A percentile compares a stretch with the other conserved stretches of the same genome.
These are phyloP conservation scores for Osmerus eperlanus DNA, from an alignment of 2,113 vertebrate genomes.

Conservation along the genomic window DNA sequence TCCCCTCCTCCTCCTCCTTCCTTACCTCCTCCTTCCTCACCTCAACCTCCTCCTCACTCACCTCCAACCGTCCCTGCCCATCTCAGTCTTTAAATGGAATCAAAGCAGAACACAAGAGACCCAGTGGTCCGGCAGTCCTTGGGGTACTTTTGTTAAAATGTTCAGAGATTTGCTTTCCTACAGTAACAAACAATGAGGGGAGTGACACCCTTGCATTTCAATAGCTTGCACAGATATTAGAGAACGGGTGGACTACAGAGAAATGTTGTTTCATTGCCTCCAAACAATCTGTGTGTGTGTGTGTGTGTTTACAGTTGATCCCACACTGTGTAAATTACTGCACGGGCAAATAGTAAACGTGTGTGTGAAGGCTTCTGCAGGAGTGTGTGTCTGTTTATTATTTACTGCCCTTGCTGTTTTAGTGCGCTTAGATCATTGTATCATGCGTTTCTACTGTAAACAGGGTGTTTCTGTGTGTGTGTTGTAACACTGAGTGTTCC, in stretches of 20 bases:
- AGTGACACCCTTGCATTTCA: conserved; percentile 74
- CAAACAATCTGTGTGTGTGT: conserved; percentile 49
- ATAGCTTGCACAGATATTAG: conserved; percentile 53
- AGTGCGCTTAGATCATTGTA: not conserved
- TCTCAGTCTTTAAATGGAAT: conserved; percentile 73
- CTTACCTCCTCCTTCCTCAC: conserved; percentile 31
- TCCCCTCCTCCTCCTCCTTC: not conserved
- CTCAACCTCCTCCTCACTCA: not conserved
- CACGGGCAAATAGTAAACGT: conserved; percentile 55
- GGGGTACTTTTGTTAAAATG: conserved; percentile 78
- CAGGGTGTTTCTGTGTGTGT: not conserved
- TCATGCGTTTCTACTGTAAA: not conserved
- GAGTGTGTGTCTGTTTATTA: conserved; percentile 36
- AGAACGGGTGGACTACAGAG: conserved; percentile 48
- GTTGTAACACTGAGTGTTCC: not conserved
- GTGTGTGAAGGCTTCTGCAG: conserved; percentile 54
- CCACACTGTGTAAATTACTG: conserved; percentile 47
- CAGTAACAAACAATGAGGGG: conserved; percentile 64
- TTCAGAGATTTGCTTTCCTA: conserved; percentile 76
- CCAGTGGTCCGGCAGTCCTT: conserved; percentile 73
- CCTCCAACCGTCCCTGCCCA: not conserved
- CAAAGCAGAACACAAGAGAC: conserved; percentile 78
- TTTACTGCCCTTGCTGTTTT: conserved; percentile 30
- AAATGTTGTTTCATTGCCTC: conserved; percentile 64
- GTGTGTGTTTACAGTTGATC: conserved; percentile 67